Evolutionary conservation across 2,888 invertebrate genomes (phyloP).

Genomic region (Rhagonycha lutea): DNA sequence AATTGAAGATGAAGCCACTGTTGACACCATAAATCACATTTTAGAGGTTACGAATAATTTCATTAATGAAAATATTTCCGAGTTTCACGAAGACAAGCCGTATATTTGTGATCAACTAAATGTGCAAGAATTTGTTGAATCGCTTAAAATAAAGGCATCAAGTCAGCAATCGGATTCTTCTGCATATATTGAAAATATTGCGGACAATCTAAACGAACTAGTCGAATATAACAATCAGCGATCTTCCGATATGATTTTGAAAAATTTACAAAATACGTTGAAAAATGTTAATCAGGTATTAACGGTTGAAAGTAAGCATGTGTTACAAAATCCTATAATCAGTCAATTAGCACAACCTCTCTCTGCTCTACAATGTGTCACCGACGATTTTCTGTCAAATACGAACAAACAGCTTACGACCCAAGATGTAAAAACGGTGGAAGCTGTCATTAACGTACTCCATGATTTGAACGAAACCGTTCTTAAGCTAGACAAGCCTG

Average conservation of each 20-base stretch:
- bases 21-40: not conserved
- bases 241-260: slow-evolving; percentile 40
- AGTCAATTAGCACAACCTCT: slow-evolving; percentile 49
- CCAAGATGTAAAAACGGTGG: slow-evolving; percentile 47
- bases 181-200: not conserved
- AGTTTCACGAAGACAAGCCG: not conserved
- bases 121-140: not conserved
- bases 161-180: not conserved
- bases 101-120: not conserved
- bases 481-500: slow-evolving; percentile 22
- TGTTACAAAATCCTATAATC: slow-evolving; percentile 39
- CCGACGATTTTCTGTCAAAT: slow-evolving; percentile 46
- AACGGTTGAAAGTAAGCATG: slow-evolving; percentile 38
- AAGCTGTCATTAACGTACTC: slow-evolving; percentile 43
- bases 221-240: slow-evolving; percentile 45
- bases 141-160: not conserved
- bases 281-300: slow-evolving; percentile 41
- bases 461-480: slow-evolving; percentile 42
- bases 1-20: not conserved
- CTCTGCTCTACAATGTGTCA: slow-evolving; percentile 49
- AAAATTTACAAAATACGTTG: slow-evolving; percentile 45
- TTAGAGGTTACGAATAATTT: not conserved
- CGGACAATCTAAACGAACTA: not conserved
- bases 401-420: slow-evolving; percentile 37
- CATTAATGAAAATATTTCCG: not conserved